These are phyloP conservation scores for Neocrepidodera transversa DNA, from an alignment of 2,888 invertebrate genomes.

Conservation along the genomic window DNA sequence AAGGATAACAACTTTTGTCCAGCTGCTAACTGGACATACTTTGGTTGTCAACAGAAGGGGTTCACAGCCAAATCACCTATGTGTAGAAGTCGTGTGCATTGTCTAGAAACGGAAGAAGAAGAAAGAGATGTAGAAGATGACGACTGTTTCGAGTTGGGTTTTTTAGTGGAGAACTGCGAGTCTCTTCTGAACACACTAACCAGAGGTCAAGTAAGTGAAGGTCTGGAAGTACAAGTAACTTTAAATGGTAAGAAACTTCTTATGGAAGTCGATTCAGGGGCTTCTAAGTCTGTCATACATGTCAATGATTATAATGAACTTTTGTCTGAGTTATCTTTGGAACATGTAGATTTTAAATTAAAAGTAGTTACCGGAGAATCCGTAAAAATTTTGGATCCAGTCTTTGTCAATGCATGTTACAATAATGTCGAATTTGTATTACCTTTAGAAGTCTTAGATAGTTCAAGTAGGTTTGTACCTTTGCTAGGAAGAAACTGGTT, in stretches of 20 bases:
- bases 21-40: no score
- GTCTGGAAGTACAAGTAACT: background rate
- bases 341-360: conserved; percentile 10
- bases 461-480: conserved; percentile 7
- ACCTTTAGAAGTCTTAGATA: conserved; percentile 1
- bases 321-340: background rate
- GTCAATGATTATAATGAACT: conserved; percentile 1
- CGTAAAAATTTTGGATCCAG: conserved; percentile 12
- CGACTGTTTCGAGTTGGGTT: background rate
- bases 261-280: conserved; percentile 19
- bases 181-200: no score
- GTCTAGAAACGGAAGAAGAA: background rate
- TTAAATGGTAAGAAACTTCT: background rate
- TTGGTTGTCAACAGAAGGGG: no score
- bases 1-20: no score
- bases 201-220: no score
- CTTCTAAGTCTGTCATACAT: conserved; percentile 11
- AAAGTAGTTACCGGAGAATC: conserved; percentile 13
- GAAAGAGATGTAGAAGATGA: background rate
- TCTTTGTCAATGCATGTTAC: background rate
- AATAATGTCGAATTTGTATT: background rate
- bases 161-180: no score
- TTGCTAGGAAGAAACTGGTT: conserved; percentile 7
- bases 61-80: no score
- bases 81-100: no score